These are phyloP conservation scores for Hystrix cristata DNA, from an alignment of 2,113 vertebrate genomes.

Conservation along the genomic window DNA sequence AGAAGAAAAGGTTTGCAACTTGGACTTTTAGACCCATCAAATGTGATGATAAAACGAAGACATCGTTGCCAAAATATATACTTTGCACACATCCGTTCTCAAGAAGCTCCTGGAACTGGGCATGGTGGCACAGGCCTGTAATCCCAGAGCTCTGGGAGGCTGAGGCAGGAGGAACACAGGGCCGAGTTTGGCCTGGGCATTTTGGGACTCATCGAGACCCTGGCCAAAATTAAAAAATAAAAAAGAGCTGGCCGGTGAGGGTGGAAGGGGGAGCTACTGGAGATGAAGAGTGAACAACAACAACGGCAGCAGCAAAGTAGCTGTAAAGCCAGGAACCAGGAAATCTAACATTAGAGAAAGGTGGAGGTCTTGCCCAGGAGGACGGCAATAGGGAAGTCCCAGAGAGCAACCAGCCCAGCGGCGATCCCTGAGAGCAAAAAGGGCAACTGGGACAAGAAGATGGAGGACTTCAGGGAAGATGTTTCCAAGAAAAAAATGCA, in stretches of 20 bases:
- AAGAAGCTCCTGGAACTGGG: not conserved
- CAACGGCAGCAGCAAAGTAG: not conserved
- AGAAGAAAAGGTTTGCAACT: conserved; percentile 43
- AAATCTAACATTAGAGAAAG: not conserved
- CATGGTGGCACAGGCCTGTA: not conserved
- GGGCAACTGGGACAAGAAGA: not conserved
- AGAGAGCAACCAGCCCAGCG: not conserved
- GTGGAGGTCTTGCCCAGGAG: not conserved
- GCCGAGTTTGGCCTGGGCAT: not conserved
- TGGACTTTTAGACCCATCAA: conserved; percentile 34
- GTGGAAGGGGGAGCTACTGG: not conserved
- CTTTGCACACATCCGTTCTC: not conserved
- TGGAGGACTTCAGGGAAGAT: not conserved
- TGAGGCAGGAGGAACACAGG: not conserved
- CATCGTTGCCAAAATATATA: not conserved
- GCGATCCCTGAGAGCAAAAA: not conserved
- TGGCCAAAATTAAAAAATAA: not conserved
- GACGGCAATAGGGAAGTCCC: not conserved
- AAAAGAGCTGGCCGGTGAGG: not conserved
- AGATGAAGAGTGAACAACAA: not conserved
- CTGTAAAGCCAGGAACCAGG: not conserved
- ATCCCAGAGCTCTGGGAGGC: not conserved
- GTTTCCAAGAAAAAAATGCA: not conserved
- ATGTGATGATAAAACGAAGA: not conserved
- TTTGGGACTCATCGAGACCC: not conserved